These are phyloP conservation scores for Sarcoramphus papa DNA, from an alignment of 2,797 vertebrate genomes.

Conservation along the genomic window DNA sequence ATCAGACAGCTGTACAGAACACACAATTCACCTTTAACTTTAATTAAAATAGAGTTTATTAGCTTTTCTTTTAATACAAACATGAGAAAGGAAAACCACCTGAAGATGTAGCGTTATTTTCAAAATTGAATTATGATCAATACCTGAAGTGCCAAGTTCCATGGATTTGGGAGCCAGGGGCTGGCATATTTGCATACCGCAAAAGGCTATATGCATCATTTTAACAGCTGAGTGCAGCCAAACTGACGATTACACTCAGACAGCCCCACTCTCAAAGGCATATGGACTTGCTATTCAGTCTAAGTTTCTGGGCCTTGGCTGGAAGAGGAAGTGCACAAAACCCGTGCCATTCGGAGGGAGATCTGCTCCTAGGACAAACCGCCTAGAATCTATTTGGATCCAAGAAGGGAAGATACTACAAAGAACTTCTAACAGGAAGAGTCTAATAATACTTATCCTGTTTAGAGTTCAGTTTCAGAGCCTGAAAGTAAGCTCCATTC, in stretches of 20 bases:
- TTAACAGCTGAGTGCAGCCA: constrained; percentile 13
- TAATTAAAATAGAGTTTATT: constrained; percentile 87
- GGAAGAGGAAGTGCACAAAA: constrained; percentile 36
- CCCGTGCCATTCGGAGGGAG: background rate
- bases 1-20: constrained; percentile 33
- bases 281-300: background rate
- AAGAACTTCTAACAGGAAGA: constrained; percentile 48
- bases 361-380: constrained; percentile 41
- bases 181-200: constrained; percentile 59
- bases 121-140: constrained; percentile 72
- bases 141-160: constrained; percentile 72
- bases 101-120: constrained; percentile 77
- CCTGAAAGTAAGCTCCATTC: constrained; percentile 31
- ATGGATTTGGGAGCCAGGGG: constrained; percentile 54
- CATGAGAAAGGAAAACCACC: constrained; percentile 80
- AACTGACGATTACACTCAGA: background rate
- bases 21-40: constrained; percentile 41
- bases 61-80: constrained; percentile 84
- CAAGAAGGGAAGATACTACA: constrained; percentile 32
- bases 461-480: constrained; percentile 56
- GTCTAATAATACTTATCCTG: constrained; percentile 47
- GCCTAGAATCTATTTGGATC: constrained; percentile 46
- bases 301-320: constrained; percentile 14
- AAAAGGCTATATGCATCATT: constrained; percentile 15
- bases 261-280: constrained; percentile 18